A percentile compares a stretch with the other conserved stretches of the same genome.
Evolutionary conservation across 2,888 invertebrate genomes (phyloP).

Genomic region (Sphecodes monilicornis): DNA sequence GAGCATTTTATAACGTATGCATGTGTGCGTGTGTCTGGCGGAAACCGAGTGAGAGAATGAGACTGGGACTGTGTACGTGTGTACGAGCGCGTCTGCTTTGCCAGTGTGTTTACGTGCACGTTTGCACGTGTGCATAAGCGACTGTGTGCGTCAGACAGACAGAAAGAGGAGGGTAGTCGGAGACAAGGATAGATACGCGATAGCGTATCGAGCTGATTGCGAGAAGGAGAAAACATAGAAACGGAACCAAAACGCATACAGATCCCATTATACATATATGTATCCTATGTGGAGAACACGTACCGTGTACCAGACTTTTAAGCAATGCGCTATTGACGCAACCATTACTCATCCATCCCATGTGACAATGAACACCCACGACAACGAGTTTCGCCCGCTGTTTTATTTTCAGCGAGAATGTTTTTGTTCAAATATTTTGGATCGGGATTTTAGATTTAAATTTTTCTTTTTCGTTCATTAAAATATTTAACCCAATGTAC

Average conservation of each 20-base stretch:
- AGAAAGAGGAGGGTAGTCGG: background rate
- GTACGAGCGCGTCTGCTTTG: background rate
- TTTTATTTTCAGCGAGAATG: background rate
- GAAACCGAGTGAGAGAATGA: constrained; percentile 47
- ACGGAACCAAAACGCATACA: constrained; percentile 18
- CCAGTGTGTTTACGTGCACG: constrained; percentile 46
- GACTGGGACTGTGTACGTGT: constrained; percentile 26
- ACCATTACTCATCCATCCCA: constrained; percentile 38
- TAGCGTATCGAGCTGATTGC: constrained; percentile 39
- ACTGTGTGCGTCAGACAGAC: background rate
- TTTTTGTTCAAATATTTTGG: background rate
- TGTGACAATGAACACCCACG: background rate
- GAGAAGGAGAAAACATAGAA: constrained; percentile 22
- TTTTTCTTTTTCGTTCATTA: too few relatives aligned
- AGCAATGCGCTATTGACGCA: constrained; percentile 35
- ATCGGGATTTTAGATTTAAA: background rate
- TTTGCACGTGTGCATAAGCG: constrained; percentile 50
- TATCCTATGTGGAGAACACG: background rate
- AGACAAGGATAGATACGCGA: constrained; percentile 18
- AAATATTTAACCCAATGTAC: too few relatives aligned
- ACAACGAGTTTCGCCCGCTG: background rate
- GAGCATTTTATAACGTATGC: constrained; percentile 81
- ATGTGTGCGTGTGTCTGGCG: constrained; percentile 59
- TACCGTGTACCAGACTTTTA: constrained; percentile 11
- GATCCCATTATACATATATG: background rate